Conservation (phyloP, 2,797 vertebrate species). For the Dendrocincla tyrannina region DNA sequence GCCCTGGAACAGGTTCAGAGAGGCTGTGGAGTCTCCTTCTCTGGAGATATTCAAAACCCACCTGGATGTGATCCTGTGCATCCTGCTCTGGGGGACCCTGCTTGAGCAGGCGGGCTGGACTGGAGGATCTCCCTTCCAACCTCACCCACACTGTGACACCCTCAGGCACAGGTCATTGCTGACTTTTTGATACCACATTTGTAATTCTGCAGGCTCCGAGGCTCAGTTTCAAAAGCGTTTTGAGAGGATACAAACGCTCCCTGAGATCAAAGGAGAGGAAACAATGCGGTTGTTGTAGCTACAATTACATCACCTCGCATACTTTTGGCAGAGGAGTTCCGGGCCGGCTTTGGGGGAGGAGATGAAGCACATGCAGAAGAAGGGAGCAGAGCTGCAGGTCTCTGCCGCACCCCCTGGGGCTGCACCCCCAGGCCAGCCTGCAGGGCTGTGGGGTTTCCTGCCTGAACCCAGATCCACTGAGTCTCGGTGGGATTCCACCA, state of each 20-base stretch:
- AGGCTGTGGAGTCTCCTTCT: neutral
- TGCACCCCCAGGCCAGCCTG: neutral
- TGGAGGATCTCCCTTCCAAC: neutral
- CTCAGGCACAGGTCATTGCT: neutral
- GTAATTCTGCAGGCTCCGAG: neutral
- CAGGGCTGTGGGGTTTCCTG: neutral
- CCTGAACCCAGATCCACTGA: neutral
- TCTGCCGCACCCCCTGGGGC: neutral
- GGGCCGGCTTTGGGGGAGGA: neutral
- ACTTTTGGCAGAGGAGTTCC: neutral
- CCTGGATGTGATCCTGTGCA: neutral
- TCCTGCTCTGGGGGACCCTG: neutral
- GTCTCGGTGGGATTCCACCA: neutral
- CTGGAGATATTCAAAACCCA: neutral
- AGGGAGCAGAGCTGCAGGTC: neutral
- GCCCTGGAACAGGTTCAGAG: neutral
- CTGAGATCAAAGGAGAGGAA: neutral
- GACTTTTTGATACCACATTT: neutral
- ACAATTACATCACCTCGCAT: neutral
- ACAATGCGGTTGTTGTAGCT: neutral
- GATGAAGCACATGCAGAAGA: rapidly evolving
- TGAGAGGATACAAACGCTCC: neutral
- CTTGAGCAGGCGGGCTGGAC: neutral
- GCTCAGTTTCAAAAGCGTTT: neutral
- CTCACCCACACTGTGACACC: neutral